These are phyloP conservation scores for Pseudochirops cupreus DNA, from an alignment of 2,797 vertebrate species.

Conservation along the genomic window DNA sequence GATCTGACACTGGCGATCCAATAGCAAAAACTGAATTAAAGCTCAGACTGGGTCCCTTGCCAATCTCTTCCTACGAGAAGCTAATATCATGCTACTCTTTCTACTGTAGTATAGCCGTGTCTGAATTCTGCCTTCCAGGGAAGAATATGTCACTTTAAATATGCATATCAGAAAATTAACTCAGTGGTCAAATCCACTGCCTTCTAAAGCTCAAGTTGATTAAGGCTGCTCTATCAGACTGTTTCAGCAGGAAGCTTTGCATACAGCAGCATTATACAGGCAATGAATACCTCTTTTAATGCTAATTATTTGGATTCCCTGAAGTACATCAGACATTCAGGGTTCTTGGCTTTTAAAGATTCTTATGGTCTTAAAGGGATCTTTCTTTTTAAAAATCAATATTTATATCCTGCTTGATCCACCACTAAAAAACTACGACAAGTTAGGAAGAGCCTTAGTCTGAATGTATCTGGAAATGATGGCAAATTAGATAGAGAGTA, in stretches of 20 bases:
- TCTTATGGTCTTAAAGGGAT: background rate
- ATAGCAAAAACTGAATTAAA: background rate
- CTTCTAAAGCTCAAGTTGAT: slow-evolving; percentile 20
- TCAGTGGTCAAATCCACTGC: background rate
- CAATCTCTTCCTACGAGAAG: background rate
- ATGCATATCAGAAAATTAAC: slow-evolving; percentile 27
- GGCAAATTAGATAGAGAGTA: background rate
- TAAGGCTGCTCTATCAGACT: slow-evolving; percentile 2
- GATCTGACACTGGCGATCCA: background rate
- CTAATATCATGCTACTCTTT: background rate
- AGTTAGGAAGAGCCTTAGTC: background rate
- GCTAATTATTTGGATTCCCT: slow-evolving; percentile 21
- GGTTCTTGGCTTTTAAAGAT: slow-evolving; percentile 39
- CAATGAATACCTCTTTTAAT: slow-evolving; percentile 11
- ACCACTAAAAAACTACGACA: background rate
- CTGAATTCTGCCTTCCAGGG: slow-evolving; percentile 7
- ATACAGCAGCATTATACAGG: background rate
- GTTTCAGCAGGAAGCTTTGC: background rate
- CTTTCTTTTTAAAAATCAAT: slow-evolving; percentile 15
- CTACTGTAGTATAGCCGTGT: background rate
- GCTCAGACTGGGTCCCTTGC: background rate
- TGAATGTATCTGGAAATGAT: background rate
- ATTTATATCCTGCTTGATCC: background rate
- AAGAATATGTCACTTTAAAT: background rate
- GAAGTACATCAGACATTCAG: slow-evolving; percentile 13